Evolutionary conservation across 2,797 vertebrate species (phyloP).

Genomic region (Bovichtus variegatus): DNA sequence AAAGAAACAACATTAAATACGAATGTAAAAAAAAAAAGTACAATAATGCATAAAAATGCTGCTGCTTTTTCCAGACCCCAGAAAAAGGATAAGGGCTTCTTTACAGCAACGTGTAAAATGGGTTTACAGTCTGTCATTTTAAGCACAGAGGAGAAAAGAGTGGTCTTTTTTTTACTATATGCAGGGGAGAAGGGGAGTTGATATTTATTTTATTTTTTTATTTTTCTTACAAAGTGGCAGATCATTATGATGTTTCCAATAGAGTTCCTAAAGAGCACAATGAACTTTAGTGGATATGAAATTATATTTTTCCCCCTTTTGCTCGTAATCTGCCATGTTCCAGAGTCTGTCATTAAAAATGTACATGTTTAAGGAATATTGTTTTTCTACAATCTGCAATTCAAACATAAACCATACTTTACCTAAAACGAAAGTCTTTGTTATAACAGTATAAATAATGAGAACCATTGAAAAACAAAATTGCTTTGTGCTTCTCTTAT

Average conservation of each 20-base stretch:
- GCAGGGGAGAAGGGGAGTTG: background rate
- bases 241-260: conserved; percentile 10
- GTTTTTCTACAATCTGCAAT: background rate
- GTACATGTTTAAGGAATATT: conserved; percentile 14
- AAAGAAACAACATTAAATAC: conserved; percentile 66
- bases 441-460: conserved; percentile 29
- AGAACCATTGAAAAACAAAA: conserved; percentile 26
- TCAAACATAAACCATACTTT: conserved; percentile 30
- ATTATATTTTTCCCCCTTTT: background rate
- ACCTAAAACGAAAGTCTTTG: conserved; percentile 2
- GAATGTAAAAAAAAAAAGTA: conserved; percentile 71
- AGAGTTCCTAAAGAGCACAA: background rate
- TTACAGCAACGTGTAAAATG: conserved; percentile 78
- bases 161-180: conserved; percentile 35
- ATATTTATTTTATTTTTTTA: background rate
- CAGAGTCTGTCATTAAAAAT: background rate
- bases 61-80: conserved; percentile 52
- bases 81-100: conserved; percentile 59
- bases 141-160: conserved; percentile 23
- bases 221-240: conserved; percentile 1
- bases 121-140: conserved; percentile 73
- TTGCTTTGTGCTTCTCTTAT: conserved; percentile 33
- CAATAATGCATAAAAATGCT: conserved; percentile 64
- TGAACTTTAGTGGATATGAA: background rate
- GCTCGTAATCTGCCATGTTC: background rate